These are phyloP conservation scores for Synodontis membranacea DNA, from an alignment of 2,113 vertebrate species.

Conservation along the genomic window DNA sequence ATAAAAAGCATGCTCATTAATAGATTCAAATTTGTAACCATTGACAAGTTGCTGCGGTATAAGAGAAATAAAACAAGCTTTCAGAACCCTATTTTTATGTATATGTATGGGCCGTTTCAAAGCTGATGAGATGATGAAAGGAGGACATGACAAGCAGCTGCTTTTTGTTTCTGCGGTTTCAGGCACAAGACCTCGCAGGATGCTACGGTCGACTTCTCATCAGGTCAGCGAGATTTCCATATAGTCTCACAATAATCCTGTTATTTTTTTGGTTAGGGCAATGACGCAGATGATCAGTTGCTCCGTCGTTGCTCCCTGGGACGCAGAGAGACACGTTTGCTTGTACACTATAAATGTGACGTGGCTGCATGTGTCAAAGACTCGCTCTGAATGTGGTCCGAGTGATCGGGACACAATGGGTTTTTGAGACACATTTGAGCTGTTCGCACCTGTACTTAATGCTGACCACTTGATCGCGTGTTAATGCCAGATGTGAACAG, in stretches of 20 bases:
- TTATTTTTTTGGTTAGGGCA: not conserved
- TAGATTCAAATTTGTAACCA: no score
- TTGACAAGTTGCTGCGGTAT: not conserved
- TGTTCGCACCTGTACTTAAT: not conserved
- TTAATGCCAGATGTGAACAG: not conserved
- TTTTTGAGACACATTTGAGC: not conserved
- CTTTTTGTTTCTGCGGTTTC: not conserved
- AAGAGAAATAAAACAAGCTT: not conserved
- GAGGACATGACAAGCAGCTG: not conserved
- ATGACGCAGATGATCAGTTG: not conserved
- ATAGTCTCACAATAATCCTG: not conserved
- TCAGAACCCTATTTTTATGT: no score
- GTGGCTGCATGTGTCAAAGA: not conserved
- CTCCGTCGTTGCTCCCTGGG: not conserved
- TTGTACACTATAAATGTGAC: not conserved
- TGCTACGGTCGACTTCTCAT: not conserved
- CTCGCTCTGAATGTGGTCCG: not conserved
- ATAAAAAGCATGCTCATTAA: not conserved
- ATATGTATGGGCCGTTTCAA: no score
- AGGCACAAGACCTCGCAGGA: not conserved
- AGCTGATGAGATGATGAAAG: no score
- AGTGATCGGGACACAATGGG: not conserved
- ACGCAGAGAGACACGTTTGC: not conserved
- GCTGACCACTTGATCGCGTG: not conserved
- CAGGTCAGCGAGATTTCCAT: not conserved